Percentiles rank a stretch among this genome's conserved stretches.
Conservation (phyloP, 2,797 vertebrate genomes). For the Lemur catta region DNA sequence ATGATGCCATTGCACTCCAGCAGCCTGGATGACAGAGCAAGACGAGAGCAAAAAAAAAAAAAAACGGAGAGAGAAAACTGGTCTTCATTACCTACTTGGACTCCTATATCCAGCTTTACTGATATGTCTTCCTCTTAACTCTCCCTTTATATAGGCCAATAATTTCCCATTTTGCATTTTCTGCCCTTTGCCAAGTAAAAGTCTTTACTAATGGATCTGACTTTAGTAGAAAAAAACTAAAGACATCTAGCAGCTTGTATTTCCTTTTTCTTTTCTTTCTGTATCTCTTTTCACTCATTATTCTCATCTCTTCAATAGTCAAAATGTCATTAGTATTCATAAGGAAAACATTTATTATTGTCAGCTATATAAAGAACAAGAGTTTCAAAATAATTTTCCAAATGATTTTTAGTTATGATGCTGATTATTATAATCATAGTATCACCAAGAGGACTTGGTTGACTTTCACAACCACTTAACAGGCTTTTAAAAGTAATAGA, state of each 20-base stretch:
- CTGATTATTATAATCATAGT: not conserved
- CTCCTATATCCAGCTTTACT: not conserved
- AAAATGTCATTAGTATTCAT: constrained; percentile 18
- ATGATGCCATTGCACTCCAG: not conserved
- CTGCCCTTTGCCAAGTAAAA: not conserved
- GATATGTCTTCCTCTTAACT: not conserved
- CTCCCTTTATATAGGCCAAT: not conserved
- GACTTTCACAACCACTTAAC: not conserved
- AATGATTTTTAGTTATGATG: not conserved
- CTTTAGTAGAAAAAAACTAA: not conserved
- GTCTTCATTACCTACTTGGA: not conserved
- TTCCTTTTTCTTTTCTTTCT: not conserved
- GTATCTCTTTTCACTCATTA: not conserved
- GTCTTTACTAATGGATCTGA: not conserved
- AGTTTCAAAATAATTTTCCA: constrained; percentile 22
- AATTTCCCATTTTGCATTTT: not conserved
- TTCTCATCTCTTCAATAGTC: constrained; percentile 12
- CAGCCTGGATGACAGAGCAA: no score
- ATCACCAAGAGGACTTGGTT: not conserved
- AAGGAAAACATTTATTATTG: not conserved
- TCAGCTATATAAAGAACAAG: not conserved
- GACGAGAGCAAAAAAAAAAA: not conserved
- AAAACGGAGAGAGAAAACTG: not conserved
- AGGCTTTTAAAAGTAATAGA: constrained; percentile 2
- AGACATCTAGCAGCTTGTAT: not conserved